A percentile compares a stretch with the other conserved stretches of the same genome.
These are phyloP conservation scores for Nothocercus nigrocapillus DNA, from an alignment of 2,113 vertebrate genomes.

Conservation along the genomic window DNA sequence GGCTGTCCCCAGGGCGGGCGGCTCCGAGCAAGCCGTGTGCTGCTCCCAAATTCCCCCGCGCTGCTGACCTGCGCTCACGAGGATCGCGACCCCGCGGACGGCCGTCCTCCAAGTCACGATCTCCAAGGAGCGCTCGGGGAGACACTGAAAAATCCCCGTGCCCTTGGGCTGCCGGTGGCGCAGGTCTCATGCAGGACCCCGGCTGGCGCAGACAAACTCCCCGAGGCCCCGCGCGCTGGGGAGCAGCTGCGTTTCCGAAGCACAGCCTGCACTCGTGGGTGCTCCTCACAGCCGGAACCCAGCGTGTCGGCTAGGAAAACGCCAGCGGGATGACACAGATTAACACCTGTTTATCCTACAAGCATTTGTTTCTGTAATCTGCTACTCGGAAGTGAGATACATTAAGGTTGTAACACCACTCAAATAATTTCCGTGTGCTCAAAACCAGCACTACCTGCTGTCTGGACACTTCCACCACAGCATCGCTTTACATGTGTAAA, in stretches of 20 bases:
- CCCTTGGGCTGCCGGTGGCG: neutral
- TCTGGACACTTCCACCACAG: neutral
- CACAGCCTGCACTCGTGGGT: rapidly evolving
- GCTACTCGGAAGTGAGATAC: constrained; percentile 15
- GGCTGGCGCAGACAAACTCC: neutral
- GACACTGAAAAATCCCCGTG: neutral
- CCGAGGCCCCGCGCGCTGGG: neutral
- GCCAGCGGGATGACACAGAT: neutral
- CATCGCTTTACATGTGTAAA: neutral
- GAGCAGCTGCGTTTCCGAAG: neutral
- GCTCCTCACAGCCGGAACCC: neutral
- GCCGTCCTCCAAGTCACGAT: neutral
- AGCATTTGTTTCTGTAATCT: neutral
- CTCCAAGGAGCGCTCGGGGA: neutral
- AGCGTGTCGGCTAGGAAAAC: neutral
- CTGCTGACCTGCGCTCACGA: neutral
- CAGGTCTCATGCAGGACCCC: neutral
- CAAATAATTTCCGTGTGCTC: no score
- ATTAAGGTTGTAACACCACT: neutral
- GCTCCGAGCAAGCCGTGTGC: neutral
- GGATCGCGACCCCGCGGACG: rapidly evolving
- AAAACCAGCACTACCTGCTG: neutral
- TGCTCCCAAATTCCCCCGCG: neutral
- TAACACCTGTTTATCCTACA: neutral
- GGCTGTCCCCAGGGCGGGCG: neutral